These are phyloP conservation scores for Ormyrus pomaceus DNA, from an alignment of 2,888 invertebrate species.

Conservation along the genomic window DNA sequence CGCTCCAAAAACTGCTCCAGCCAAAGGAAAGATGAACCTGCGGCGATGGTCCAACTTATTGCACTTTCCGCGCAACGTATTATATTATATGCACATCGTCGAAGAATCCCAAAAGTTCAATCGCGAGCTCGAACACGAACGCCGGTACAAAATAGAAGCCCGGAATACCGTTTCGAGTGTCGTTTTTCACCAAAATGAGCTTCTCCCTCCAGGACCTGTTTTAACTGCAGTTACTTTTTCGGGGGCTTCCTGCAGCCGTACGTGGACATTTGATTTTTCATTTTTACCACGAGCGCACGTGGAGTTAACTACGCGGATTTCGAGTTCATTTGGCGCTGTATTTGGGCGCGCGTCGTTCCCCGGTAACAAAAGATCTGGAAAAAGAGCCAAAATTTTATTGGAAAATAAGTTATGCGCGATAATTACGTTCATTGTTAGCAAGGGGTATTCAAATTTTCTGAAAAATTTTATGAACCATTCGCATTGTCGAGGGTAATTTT, in stretches of 20 bases:
- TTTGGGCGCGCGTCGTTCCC: too few relatives aligned
- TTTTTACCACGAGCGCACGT: background rate
- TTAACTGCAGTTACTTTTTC: slow-evolving; percentile 16
- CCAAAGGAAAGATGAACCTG: slow-evolving; percentile 56
- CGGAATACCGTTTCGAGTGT: background rate
- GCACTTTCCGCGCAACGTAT: slow-evolving; percentile 4
- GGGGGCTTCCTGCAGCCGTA: background rate
- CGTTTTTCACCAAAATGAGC: background rate
- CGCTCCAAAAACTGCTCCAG: slow-evolving; percentile 46
- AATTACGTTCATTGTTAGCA: too few relatives aligned
- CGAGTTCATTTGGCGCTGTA: background rate
- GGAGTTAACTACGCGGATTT: slow-evolving; percentile 8
- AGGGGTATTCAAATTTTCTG: too few relatives aligned
- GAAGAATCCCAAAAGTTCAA: slow-evolving; percentile 7
- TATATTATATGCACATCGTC: slow-evolving; percentile 31
- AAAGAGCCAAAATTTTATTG: too few relatives aligned
- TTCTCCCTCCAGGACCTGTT: background rate
- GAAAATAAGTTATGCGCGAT: too few relatives aligned
- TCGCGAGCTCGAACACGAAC: slow-evolving; percentile 10
- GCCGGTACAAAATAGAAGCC: background rate
- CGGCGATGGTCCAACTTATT: slow-evolving; percentile 16
- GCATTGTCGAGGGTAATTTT: too few relatives aligned
- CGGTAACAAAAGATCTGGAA: too few relatives aligned
- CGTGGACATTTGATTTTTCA: background rate
- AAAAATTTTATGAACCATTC: too few relatives aligned